Evolutionary conservation across 1,140 invertebrate species (phyloP).

Genomic region (Pogonognathellus flavescens): DNA sequence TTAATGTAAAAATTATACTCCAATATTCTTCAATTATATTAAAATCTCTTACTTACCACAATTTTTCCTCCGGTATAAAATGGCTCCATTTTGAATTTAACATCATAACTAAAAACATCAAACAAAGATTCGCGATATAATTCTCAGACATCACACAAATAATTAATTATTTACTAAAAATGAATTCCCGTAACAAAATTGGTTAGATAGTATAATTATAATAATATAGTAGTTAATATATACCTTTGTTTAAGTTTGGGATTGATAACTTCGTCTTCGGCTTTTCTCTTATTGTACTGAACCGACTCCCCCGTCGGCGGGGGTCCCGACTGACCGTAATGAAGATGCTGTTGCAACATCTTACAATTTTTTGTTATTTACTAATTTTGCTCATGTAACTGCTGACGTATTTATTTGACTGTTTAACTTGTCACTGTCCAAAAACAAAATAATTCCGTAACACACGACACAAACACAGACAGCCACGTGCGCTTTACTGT

Average conservation of each 20-base stretch:
- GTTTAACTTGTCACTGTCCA: too few relatives aligned
- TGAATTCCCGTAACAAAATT: too few relatives aligned
- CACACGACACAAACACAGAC: too few relatives aligned
- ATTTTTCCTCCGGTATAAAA: constrained; percentile 89
- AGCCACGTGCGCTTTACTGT: too few relatives aligned
- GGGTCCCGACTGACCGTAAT: constrained; percentile 4
- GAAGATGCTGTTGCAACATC: constrained; percentile 18
- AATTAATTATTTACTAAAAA: too few relatives aligned
- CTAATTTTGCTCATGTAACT: too few relatives aligned
- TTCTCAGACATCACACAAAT: too few relatives aligned
- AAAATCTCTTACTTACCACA: constrained; percentile 70
- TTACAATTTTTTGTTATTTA: not conserved
- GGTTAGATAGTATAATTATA: constrained; percentile 10
- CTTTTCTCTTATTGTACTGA: constrained; percentile 1
- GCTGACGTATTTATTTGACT: too few relatives aligned
- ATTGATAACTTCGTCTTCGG: constrained; percentile 48
- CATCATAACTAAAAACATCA: constrained; percentile 78
- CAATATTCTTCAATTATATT: too few relatives aligned
- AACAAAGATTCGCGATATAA: too few relatives aligned
- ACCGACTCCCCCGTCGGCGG: too few relatives aligned
- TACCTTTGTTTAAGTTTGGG: constrained; percentile 65
- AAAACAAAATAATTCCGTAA: not conserved
- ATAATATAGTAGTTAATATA: constrained; percentile 7
- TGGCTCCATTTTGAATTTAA: constrained; percentile 81
- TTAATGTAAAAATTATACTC: too few relatives aligned